Conservation (phyloP, 1,140 invertebrate species). For the Platyura marginata region DNA sequence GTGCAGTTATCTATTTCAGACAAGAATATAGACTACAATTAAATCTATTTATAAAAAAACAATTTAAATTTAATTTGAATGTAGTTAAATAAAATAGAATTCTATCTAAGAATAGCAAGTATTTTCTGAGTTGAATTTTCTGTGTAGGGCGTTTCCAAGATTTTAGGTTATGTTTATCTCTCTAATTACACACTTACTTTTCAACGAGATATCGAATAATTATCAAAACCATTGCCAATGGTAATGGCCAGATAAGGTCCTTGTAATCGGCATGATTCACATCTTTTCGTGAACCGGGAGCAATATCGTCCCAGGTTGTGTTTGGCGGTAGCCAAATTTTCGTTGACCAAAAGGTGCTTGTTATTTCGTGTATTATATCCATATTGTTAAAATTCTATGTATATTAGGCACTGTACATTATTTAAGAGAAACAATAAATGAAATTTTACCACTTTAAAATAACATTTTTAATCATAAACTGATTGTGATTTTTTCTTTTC, state of each 20-base stretch:
- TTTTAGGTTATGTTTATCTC: not conserved
- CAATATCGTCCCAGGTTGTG: conserved; percentile 72
- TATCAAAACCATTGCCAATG: conserved; percentile 58
- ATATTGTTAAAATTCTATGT: conserved; percentile 5
- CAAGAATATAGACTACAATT: no score
- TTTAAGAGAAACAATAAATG: no score
- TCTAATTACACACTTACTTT: conserved; percentile 39
- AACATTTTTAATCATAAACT: no score
- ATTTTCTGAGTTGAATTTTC: no score
- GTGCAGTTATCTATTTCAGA: no score
- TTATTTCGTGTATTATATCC: conserved; percentile 16
- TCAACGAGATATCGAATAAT: conserved; percentile 56
- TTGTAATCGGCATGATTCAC: conserved; percentile 63
- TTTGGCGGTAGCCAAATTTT: conserved; percentile 78
- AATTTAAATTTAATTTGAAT: no score
- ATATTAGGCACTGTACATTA: no score
- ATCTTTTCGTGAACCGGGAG: conserved; percentile 51
- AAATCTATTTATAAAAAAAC: no score
- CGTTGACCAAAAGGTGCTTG: conserved; percentile 58
- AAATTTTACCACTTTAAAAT: no score
- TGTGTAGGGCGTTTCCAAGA: not conserved
- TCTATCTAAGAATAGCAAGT: no score
- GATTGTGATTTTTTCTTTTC: no score
- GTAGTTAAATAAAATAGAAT: no score
- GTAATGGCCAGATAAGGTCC: conserved; percentile 66